These are phyloP conservation scores for Calliopum simillimum DNA, from an alignment of 2,888 invertebrate species.

Conservation along the genomic window DNA sequence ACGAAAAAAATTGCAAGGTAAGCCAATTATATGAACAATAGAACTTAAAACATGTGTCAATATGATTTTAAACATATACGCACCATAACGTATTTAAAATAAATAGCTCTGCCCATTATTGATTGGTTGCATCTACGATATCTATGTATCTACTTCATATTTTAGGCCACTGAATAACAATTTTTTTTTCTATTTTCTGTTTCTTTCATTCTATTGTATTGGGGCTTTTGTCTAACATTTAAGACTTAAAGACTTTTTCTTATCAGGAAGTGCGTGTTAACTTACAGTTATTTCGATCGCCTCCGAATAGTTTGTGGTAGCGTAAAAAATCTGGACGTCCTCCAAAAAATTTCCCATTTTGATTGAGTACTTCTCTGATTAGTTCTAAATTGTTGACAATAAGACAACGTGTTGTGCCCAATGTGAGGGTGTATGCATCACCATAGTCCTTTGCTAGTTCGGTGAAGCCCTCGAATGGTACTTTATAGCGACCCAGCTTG, in stretches of 20 bases:
- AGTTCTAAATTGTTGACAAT: constrained; percentile 79
- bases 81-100: too few relatives aligned
- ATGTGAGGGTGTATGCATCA: constrained; percentile 76
- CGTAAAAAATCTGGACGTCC: constrained; percentile 84
- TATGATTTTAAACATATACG: too few relatives aligned
- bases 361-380: constrained; percentile 80
- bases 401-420: constrained; percentile 78
- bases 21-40: too few relatives aligned
- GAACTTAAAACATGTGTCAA: too few relatives aligned
- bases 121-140: too few relatives aligned
- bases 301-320: constrained; percentile 86
- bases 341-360: constrained; percentile 84
- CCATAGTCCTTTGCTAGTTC: constrained; percentile 77
- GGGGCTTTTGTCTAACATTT: neutral
- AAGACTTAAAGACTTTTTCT: constrained; percentile 15
- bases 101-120: too few relatives aligned
- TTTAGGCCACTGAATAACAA: too few relatives aligned
- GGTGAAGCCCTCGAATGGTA: constrained; percentile 79
- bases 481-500: constrained; percentile 73
- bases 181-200: too few relatives aligned
- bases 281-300: constrained; percentile 89
- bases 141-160: too few relatives aligned
- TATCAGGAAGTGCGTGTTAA: constrained; percentile 52
- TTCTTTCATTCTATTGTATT: neutral
- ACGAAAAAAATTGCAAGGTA: too few relatives aligned